Evolutionary conservation across 2,113 vertebrate genomes (phyloP).

Genomic region (Alexandromys fortis): DNA sequence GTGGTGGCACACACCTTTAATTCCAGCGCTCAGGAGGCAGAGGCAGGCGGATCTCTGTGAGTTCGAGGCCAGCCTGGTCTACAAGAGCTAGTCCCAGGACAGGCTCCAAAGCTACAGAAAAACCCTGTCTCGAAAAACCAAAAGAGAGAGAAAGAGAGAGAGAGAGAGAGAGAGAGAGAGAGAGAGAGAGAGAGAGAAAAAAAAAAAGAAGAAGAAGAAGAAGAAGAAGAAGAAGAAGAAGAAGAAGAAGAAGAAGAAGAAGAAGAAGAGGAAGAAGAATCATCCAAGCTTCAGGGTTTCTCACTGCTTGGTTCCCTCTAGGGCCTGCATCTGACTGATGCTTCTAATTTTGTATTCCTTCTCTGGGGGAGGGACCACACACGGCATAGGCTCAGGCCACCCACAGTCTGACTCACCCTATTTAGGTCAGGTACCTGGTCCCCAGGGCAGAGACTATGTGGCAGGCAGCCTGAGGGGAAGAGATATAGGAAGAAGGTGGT

Average conservation of each 20-base stretch:
- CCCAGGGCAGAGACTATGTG: background rate
- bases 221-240: background rate
- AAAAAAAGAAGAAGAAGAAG: too few relatives aligned
- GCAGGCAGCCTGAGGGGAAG: too few relatives aligned
- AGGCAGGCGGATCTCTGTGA: too few relatives aligned
- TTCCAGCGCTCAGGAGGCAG: too few relatives aligned
- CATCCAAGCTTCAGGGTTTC: background rate
- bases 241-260: background rate
- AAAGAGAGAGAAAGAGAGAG: too few relatives aligned
- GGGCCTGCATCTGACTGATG: background rate
- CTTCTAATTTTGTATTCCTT: slow-evolving; percentile 30
- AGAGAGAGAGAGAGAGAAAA: background rate
- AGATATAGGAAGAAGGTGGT: background rate
- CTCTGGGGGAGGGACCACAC: background rate
- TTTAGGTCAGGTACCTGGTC: background rate
- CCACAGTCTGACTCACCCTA: background rate
- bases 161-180: background rate
- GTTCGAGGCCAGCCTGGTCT: too few relatives aligned
- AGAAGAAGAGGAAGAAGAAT: background rate
- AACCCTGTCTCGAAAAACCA: too few relatives aligned
- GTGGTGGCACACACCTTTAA: too few relatives aligned
- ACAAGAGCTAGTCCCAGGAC: too few relatives aligned
- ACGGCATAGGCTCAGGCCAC: background rate
- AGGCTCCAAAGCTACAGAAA: too few relatives aligned
- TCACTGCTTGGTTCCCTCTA: background rate